Percentiles rank a stretch among this genome's conserved stretches.
These are phyloP conservation scores for Wasmannia auropunctata DNA, from an alignment of 1,140 invertebrate genomes.

Conservation along the genomic window DNA sequence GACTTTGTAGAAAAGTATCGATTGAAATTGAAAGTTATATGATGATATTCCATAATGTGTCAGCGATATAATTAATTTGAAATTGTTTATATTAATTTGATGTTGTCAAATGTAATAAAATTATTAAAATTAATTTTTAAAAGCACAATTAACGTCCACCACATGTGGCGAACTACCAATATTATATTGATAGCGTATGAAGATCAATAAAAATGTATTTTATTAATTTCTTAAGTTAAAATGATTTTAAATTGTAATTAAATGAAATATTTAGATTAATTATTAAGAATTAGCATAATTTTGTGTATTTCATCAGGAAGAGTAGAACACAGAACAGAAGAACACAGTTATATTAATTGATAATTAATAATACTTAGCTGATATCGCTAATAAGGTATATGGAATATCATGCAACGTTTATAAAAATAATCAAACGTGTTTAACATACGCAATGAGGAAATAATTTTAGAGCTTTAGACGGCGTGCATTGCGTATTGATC, in stretches of 20 bases:
- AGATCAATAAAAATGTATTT: not conserved
- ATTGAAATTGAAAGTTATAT: not conserved
- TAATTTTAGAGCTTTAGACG: slow-evolving; percentile 67
- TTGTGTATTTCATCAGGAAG: not conserved
- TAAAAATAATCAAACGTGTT: not conserved
- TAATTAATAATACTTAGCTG: not conserved
- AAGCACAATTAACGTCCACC: not conserved
- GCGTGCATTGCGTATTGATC: slow-evolving; percentile 62
- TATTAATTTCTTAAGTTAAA: too few species aligned
- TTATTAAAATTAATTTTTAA: slow-evolving; percentile 5
- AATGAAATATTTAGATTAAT: not conserved
- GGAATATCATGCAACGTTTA: not conserved
- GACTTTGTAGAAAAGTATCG: slow-evolving; percentile 66
- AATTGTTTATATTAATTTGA: not conserved
- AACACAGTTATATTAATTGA: not conserved
- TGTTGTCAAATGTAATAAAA: not conserved
- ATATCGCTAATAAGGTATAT: not conserved
- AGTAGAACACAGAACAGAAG: too few species aligned
- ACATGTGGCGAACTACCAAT: not conserved
- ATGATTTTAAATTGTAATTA: not conserved
- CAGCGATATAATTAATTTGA: not conserved
- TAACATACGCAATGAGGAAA: not conserved
- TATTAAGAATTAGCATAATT: not conserved
- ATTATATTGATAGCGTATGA: not conserved
- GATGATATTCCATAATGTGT: slow-evolving; percentile 5